A percentile compares a stretch with the other conserved stretches of the same genome.
phyloP scores from a whole-genome alignment of 2,797 vertebrate species.

The Arremon aurantiirostris region DNA sequence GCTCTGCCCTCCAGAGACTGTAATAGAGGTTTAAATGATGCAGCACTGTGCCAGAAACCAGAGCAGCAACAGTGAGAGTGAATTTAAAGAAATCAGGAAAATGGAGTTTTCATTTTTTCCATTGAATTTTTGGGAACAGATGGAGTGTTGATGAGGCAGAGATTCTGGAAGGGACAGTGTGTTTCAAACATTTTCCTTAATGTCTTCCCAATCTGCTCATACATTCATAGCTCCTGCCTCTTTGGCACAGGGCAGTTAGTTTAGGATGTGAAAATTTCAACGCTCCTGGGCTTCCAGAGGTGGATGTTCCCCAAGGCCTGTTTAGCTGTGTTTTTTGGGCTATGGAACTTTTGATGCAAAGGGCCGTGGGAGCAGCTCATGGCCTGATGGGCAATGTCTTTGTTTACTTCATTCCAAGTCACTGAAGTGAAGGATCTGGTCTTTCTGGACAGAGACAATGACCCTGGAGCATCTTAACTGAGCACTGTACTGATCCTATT shows the following conservation, averaged over 20 bases:
- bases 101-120: constrained; percentile 13
- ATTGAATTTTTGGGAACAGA: constrained; percentile 35
- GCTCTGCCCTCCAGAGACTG: neutral
- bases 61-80: neutral
- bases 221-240: neutral
- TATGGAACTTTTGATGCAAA: neutral
- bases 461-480: neutral
- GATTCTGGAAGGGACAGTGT: constrained; percentile 41
- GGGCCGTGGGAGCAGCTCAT: neutral
- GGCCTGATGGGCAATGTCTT: neutral
- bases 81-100: constrained; percentile 9
- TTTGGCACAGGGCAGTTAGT: neutral
- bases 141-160: constrained; percentile 31
- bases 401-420: neutral
- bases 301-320: neutral
- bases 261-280: neutral
- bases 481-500: neutral
- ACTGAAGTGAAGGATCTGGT: neutral
- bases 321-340: neutral
- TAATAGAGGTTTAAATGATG: neutral
- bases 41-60: neutral
- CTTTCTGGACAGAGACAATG: neutral
- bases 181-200: constrained; percentile 39
- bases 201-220: constrained; percentile 36
- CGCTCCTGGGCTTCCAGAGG: neutral